A percentile compares a stretch with the other conserved stretches of the same genome.
Conservation (phyloP, 2,113 vertebrate species). For the Lates calcarifer region DNA sequence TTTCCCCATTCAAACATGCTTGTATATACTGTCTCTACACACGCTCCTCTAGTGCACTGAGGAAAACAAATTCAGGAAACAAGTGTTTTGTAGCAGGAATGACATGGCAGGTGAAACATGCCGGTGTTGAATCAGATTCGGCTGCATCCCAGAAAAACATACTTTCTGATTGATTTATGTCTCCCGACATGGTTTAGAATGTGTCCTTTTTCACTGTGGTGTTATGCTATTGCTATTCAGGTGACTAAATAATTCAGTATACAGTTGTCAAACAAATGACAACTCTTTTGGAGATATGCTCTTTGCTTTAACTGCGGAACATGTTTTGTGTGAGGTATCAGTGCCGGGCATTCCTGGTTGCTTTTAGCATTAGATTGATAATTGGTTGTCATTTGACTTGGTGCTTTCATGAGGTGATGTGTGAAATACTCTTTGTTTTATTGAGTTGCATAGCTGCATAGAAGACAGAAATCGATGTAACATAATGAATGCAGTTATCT, state of each 20-base stretch:
- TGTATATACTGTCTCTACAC: slow-evolving; percentile 60
- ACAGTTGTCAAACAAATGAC: background rate
- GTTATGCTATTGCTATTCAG: slow-evolving; percentile 10
- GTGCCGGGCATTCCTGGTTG: background rate
- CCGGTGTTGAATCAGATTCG: slow-evolving; percentile 29
- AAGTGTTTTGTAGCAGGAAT: slow-evolving; percentile 37
- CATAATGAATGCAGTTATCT: background rate
- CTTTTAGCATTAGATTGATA: slow-evolving; percentile 15
- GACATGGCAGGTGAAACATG: slow-evolving; percentile 47
- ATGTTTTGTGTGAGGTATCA: background rate
- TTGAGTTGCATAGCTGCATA: background rate
- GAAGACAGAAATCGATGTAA: no score
- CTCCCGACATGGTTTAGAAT: slow-evolving; percentile 8
- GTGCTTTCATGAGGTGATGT: slow-evolving; percentile 6
- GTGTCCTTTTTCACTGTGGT: slow-evolving; percentile 22
- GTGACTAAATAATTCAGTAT: slow-evolving; percentile 48
- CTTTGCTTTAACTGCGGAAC: background rate
- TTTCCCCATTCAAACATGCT: slow-evolving; percentile 59
- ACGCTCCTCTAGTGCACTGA: slow-evolving; percentile 11
- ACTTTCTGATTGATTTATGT: slow-evolving; percentile 52
- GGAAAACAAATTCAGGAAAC: slow-evolving; percentile 38
- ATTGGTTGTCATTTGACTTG: slow-evolving; percentile 10
- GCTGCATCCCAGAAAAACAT: slow-evolving; percentile 35
- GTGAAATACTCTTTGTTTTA: background rate
- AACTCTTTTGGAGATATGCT: background rate